Evolutionary conservation across 2,113 vertebrate species (phyloP), one percentile per base, ranked within the genome.

Genomic region (Nothocercus nigrocapillus): DNA sequence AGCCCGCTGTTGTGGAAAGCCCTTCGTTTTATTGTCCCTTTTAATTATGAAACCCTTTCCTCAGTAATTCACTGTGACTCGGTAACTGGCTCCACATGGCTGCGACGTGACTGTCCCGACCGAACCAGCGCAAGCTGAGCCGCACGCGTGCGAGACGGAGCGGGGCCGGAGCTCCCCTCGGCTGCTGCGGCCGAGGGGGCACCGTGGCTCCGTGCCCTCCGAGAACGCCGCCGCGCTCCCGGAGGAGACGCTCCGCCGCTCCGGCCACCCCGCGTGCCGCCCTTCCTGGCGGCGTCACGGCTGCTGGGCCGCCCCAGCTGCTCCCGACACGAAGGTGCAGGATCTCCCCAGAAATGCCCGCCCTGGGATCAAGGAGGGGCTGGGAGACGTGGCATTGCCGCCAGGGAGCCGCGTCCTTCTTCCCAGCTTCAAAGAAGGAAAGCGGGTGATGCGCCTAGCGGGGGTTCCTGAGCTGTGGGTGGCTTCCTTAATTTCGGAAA

Each of bases 61-160:
- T 96, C 94, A 89, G 93, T 96, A 96, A 97, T 96, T 90, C 90
- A 54, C 95, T 96, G 94, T 97, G 95, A 97, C 95, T 95, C 0
- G 17, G 95, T 97, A 97, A 97, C 47, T 97, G 94, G 96, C 95
- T 96, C 95, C 95, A 96, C 95, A 97, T 96, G 96, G 93, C 44
- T 62, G 53, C 25, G 88, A 97, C 94, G 96, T 97, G 95, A 95
- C 96, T 93, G 94, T 93, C 90, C 94, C 93, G 95, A 95, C 82
- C 94, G 90, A 96, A 94, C 95, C 96, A 92, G 93, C 88, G 95
- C 77, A 38, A 94, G 94, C 76, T 81, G 82, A 88, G 64, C 85
- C 34, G 19, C 92, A 90, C 22, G 81, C 93, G 82, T 90, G 94
- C 0, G 20, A 92, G 66, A 53, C 85, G 58, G 3, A 28, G 83